phyloP scores from a whole-genome alignment of 2,888 invertebrate genomes.

The Allolobophora icterica region DNA sequence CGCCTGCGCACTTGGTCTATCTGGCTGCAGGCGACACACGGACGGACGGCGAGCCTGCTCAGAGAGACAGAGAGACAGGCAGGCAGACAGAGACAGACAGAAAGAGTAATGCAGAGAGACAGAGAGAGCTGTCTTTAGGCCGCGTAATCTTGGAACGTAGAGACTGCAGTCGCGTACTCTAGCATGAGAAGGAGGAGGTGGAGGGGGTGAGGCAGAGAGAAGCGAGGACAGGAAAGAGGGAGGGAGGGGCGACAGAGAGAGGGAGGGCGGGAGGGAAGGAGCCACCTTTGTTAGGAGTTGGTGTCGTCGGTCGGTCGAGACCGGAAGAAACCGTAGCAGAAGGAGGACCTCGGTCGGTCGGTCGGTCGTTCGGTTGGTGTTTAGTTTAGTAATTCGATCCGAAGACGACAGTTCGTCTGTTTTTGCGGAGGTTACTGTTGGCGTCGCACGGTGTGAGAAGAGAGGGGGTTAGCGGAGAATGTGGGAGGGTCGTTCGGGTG shows the following conservation, averaged over 20 bases:
- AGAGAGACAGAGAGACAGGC: too few species aligned
- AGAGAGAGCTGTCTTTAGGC: background rate
- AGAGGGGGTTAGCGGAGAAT: too few species aligned
- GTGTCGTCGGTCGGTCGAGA: too few species aligned
- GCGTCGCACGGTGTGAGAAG: background rate
- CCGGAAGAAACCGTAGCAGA: too few species aligned
- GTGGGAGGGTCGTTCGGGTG: background rate
- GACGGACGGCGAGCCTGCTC: background rate
- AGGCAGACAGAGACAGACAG: background rate
- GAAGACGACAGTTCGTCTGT: too few species aligned
- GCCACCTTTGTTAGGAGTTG: background rate
- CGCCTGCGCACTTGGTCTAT: background rate
- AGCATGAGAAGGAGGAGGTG: conserved; percentile 5
- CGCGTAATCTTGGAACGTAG: background rate
- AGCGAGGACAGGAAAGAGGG: background rate
- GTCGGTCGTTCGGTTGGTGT: background rate
- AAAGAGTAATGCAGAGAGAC: background rate
- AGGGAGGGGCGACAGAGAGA: too few species aligned
- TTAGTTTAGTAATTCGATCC: too few species aligned
- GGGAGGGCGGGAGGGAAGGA: too few species aligned
- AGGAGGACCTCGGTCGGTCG: background rate
- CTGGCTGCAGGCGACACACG: background rate
- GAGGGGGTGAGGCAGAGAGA: background rate
- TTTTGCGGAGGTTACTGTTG: background rate
- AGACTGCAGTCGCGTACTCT: background rate